These are phyloP conservation scores for Parotia lawesii DNA, from an alignment of 2,113 vertebrate species.

Conservation along the genomic window DNA sequence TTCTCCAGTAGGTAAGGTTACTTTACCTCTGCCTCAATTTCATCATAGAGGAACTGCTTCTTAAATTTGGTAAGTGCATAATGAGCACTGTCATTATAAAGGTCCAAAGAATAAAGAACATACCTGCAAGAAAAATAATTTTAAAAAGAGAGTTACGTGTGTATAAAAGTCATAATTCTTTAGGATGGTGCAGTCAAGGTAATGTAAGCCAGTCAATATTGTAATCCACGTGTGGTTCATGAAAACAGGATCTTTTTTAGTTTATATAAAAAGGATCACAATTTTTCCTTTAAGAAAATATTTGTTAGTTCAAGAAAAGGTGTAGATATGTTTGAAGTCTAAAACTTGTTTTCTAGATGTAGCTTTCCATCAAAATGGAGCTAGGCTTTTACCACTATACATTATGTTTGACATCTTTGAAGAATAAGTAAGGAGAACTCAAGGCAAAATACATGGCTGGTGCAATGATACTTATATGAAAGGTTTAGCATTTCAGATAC, in stretches of 20 bases:
- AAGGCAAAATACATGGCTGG: neutral
- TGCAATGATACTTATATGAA: neutral
- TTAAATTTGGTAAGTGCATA: constrained; percentile 89
- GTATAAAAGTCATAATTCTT: neutral
- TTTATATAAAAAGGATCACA: neutral
- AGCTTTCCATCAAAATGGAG: neutral
- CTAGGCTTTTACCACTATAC: neutral
- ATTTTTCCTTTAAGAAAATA: neutral
- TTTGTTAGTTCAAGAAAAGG: neutral
- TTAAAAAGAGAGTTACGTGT: neutral
- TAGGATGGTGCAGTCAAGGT: neutral
- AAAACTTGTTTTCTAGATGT: neutral
- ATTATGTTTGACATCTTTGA: neutral
- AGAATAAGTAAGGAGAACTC: neutral
- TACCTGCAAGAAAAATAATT: constrained; percentile 70
- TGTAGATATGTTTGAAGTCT: neutral
- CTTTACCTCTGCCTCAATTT: constrained; percentile 88
- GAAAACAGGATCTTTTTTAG: neutral
- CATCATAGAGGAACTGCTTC: constrained; percentile 90
- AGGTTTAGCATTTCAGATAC: neutral
- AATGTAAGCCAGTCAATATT: neutral
- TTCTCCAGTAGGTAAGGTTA: neutral
- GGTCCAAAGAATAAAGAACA: constrained; percentile 86
- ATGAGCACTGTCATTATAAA: constrained; percentile 89
- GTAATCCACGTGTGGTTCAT: neutral